phyloP scores from a whole-genome alignment of 2,797 vertebrate genomes.

The Bradypodion pumilum region DNA sequence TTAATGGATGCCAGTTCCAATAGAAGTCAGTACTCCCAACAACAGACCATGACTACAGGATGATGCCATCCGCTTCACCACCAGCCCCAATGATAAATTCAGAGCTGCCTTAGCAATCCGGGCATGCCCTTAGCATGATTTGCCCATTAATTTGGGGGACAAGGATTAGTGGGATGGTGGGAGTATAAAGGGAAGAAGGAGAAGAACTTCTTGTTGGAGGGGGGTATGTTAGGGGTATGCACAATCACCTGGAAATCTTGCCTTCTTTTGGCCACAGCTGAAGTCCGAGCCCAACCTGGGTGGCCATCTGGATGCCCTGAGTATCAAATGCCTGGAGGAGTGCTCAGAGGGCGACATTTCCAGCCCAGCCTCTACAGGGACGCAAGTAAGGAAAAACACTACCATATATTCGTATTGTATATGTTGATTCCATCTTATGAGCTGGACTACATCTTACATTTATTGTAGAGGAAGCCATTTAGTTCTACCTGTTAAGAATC shows the following conservation, averaged over 20 bases:
- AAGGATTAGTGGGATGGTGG: background rate
- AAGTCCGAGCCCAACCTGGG: slow-evolving; percentile 89
- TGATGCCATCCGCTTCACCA: background rate
- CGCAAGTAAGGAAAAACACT: slow-evolving; percentile 81
- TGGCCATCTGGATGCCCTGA: slow-evolving; percentile 81
- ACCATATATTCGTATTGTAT: background rate
- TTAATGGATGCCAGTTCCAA: background rate
- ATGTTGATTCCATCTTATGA: background rate
- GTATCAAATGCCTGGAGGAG: slow-evolving; percentile 87
- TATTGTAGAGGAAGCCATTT: background rate
- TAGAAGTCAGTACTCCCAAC: too few relatives aligned
- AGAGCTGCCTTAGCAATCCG: background rate
- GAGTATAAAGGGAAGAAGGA: background rate
- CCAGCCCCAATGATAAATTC: background rate
- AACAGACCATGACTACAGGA: too few relatives aligned
- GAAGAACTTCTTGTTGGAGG: background rate
- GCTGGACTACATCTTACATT: background rate
- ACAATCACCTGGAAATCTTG: slow-evolving; percentile 77
- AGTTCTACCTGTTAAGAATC: background rate
- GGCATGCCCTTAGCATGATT: background rate
- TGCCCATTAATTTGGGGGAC: background rate
- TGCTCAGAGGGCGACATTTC: slow-evolving; percentile 91
- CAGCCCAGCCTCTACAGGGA: slow-evolving; percentile 92
- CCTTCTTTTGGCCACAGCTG: slow-evolving; percentile 77
- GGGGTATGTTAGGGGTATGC: slow-evolving; percentile 22